Evolutionary conservation across 2,888 invertebrate genomes (phyloP).

Genomic region (Carabus problematicus): DNA sequence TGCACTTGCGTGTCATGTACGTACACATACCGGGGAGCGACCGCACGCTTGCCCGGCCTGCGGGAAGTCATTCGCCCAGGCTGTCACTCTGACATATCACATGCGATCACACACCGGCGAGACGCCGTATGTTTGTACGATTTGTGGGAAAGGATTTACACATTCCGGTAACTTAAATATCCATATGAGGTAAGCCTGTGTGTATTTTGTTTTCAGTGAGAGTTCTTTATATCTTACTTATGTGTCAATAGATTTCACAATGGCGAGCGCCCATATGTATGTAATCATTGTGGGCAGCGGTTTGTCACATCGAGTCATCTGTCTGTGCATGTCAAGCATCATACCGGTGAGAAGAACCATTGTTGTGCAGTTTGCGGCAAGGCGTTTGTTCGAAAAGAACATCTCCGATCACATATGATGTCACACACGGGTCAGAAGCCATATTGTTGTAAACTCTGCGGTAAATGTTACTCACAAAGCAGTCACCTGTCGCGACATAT

Average conservation of each 20-base stretch:
- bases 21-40: slow-evolving; percentile 50
- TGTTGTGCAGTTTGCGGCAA: slow-evolving; percentile 64
- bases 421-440: slow-evolving; percentile 68
- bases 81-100: slow-evolving; percentile 50
- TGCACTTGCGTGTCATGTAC: slow-evolving; percentile 47
- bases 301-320: slow-evolving; percentile 54
- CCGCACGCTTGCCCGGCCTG: slow-evolving; percentile 51
- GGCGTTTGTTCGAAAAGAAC: slow-evolving; percentile 58
- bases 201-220: slow-evolving; percentile 4
- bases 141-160: slow-evolving; percentile 48
- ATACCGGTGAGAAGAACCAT: slow-evolving; percentile 51
- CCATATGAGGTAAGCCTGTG: slow-evolving; percentile 49
- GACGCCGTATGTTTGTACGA: slow-evolving; percentile 33
- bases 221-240: too few species aligned
- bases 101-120: slow-evolving; percentile 49
- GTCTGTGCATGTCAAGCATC: slow-evolving; percentile 52
- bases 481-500: slow-evolving; percentile 53
- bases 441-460: slow-evolving; percentile 63
- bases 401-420: slow-evolving; percentile 63
- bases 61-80: slow-evolving; percentile 52
- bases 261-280: slow-evolving; percentile 51
- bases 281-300: slow-evolving; percentile 50
- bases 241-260: slow-evolving; percentile 49
- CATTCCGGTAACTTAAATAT: slow-evolving; percentile 52
- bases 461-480: slow-evolving; percentile 52